phyloP scores from a whole-genome alignment of 2,797 vertebrate genomes.

The Characodon lateralis region DNA sequence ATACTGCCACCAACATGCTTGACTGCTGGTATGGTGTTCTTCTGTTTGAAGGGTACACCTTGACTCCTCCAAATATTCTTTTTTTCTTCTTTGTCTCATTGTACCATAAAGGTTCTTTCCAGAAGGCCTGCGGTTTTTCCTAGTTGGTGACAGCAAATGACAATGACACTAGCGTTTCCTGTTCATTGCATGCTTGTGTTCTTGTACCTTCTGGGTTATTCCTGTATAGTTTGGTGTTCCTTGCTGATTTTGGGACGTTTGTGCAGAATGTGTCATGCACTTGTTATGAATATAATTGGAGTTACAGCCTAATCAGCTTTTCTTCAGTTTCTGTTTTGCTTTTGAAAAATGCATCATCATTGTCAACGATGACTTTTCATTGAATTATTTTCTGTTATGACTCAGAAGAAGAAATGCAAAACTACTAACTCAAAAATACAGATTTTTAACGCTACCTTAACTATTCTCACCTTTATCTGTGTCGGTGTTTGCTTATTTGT shows the following conservation, averaged over 20 bases:
- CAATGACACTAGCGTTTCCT: too few species aligned
- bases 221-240: not conserved
- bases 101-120: too few species aligned
- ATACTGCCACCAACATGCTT: not conserved
- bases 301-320: not conserved
- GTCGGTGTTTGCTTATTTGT: conserved; percentile 2
- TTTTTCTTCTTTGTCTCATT: too few species aligned
- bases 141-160: too few species aligned
- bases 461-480: not conserved
- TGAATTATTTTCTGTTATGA: not conserved
- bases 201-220: too few species aligned
- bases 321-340: not conserved
- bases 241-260: not conserved
- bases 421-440: not conserved
- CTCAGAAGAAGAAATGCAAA: not conserved
- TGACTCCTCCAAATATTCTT: not conserved
- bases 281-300: not conserved
- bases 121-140: too few species aligned
- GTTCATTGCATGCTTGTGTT: too few species aligned
- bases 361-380: not conserved
- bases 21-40: not conserved
- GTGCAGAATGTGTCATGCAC: not conserved
- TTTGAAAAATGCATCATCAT: not conserved
- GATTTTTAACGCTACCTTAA: not conserved
- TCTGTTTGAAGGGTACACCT: not conserved